These are phyloP conservation scores for Glaucomys volans DNA, from an alignment of 2,113 vertebrate species.

Conservation along the genomic window DNA sequence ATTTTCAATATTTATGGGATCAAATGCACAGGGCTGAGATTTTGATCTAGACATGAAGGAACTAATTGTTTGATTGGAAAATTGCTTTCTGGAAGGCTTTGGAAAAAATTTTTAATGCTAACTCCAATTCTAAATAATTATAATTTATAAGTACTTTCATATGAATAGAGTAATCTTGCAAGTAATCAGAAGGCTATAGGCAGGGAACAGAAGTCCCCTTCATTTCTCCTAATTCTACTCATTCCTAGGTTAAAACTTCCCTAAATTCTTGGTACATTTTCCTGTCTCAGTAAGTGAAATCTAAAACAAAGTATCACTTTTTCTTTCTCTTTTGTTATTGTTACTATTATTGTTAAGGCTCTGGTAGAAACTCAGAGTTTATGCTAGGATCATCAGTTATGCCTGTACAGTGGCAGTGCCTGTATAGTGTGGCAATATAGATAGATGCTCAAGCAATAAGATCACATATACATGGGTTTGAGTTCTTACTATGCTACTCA, in stretches of 20 bases:
- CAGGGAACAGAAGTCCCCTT: neutral
- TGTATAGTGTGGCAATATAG: neutral
- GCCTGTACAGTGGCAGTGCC: neutral
- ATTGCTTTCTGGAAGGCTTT: constrained; percentile 9
- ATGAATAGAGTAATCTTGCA: neutral
- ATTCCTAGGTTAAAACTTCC: neutral
- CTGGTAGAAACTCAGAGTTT: neutral
- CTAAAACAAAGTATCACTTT: neutral
- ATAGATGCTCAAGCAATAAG: constrained; percentile 5
- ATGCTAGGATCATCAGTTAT: neutral
- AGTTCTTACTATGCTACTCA: neutral
- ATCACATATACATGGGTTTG: neutral
- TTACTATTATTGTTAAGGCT: neutral
- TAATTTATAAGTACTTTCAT: constrained; percentile 24
- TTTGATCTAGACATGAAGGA: neutral
- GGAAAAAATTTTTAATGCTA: neutral
- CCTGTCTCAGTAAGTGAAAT: neutral
- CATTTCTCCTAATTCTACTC: neutral
- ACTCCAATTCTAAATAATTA: neutral
- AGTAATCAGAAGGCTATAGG: neutral
- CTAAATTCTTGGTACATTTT: constrained; percentile 5
- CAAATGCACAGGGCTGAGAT: neutral
- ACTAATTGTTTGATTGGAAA: neutral
- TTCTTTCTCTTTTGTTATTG: neutral
- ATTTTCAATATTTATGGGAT: neutral